Evolutionary conservation across 2,888 invertebrate genomes (phyloP), one percentile per base, ranked within the genome.

Genomic region (Lomographa bimaculata): DNA sequence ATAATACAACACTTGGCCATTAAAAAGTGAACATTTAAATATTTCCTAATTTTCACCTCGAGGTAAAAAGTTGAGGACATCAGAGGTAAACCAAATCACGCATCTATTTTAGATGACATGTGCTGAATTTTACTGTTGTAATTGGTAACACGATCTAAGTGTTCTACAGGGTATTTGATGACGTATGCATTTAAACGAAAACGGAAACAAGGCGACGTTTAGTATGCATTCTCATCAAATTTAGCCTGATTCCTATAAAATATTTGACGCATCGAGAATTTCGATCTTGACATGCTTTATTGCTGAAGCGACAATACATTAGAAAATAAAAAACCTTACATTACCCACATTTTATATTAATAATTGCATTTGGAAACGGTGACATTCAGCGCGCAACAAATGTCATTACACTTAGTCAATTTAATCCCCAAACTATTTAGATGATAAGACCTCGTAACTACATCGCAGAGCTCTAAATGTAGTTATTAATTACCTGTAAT

Each of bases 391-490:
- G 60, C 52, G 35, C 40, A 51, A 40, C 36, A 16, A 46, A 65
- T 67, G 72, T 83, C 77, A 71, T 76, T 71, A 64, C 62, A 68
- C 57, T 79, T 85, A 85, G 84, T 84, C 86, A 85, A 86, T 80
- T 85, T 72, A 75, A 49, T 72, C 57, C 67, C 76, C 71, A 76
- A 79, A 75, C 70, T 79, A 64, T 61, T 62, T 77, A 79, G 72
- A 60, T 60, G 42, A 70, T 71, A 64, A 60, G 50, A 47, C 53
- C 49, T 57, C 44, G 55, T 57, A 49, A 54, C 47, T 62, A 57
- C 53, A 60, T 61, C 56, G 57, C 56, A 59, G 58, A 56, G 51
- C 60, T 63, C 64, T 64, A 61, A 64, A 11, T 37, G 27, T 69
- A 64, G 56, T 58, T 60, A 27, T 57, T 57, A 47, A 50, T 60